A percentile compares a stretch with the other conserved stretches of the same genome.
Conservation (phyloP, 2,113 vertebrate genomes). For the Anguilla japonica region DNA sequence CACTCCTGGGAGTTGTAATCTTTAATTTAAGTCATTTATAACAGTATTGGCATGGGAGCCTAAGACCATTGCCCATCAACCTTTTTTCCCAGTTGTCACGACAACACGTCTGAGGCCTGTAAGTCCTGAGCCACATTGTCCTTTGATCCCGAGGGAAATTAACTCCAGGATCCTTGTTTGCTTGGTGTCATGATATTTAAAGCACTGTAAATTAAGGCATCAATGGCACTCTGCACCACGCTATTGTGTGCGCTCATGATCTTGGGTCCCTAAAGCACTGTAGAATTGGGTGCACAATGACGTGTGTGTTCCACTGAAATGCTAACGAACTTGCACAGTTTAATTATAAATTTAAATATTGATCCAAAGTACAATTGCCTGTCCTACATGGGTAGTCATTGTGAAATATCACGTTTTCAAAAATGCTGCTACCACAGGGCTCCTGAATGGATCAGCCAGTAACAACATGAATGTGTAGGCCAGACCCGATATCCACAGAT, state of each 20-base stretch:
- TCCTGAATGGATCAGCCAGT: not conserved
- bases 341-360: slow-evolving; percentile 14
- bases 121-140: slow-evolving; percentile 1
- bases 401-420: not conserved
- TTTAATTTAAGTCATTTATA: slow-evolving; percentile 3
- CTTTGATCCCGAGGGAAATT: slow-evolving; percentile 11
- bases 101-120: not conserved
- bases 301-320: not conserved
- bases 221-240: not conserved
- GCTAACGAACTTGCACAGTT: not conserved
- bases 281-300: not conserved
- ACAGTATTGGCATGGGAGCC: slow-evolving; percentile 6
- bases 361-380: not conserved
- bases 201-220: slow-evolving; percentile 8
- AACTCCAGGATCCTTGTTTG: slow-evolving; percentile 26
- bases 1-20: not conserved
- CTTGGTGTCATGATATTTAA: slow-evolving; percentile 17
- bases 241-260: slow-evolving; percentile 8
- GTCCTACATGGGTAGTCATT: not conserved
- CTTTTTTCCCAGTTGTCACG: not conserved
- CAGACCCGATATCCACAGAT: not conserved
- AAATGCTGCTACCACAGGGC: not conserved
- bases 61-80: slow-evolving; percentile 15
- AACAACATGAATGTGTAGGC: not conserved
- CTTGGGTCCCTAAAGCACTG: not conserved